Base-by-base conservation (phyloP, 2,113 vertebrate genomes). In the Dicerorhinus sumatrensis region DNA sequence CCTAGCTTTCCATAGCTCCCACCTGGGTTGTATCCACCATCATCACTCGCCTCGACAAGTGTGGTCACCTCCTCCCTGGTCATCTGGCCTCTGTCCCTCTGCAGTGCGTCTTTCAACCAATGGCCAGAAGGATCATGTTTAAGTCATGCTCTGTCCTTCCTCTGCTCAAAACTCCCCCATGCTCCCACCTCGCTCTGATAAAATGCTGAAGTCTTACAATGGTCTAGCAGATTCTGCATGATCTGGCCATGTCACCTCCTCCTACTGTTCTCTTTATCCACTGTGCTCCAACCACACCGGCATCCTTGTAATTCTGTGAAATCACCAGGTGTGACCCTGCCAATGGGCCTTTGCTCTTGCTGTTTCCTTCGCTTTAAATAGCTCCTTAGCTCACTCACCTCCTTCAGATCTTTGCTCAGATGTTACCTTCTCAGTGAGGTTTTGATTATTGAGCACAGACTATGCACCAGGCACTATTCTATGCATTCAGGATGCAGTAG, bases 1-100 rank as follows among this genome's bases (percentile, higher is more conserved):
- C 51, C 31, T 42, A 6, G 6, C 4, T n/a, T 14, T 8, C 46
- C 0, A 0, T 13, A 2, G 58, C 13, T 60, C 11, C 21, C n/a
- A 2, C 48, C 36, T 4, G 27, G 60, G n/a, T 5, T 46, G 29
- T 10, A 10, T 6, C 58, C 8, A 9, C 11, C 27, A 1, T 16
- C 10, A 3, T 27, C 0, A 0, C 86, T 62, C 18, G 11, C 42
- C 48, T 31, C 60, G 14, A 42, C 39, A 21, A 73, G 67, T 3
- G 4, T 9, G 39, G 62, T 20, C 0, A 0, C 25, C 14, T 23
- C 27, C 33, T 70, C 20, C 60, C 51, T 8, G 14, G 42, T 54
- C 81, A 62, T 3, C 14, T 65, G 27, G 8, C 63, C 12, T 33
- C 20, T 25, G n/a, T 31, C 25, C 21, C 18, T 33, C 54, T 6